phyloP scores from a whole-genome alignment of 2,888 invertebrate species.

The Meghimatium bilineatum region DNA sequence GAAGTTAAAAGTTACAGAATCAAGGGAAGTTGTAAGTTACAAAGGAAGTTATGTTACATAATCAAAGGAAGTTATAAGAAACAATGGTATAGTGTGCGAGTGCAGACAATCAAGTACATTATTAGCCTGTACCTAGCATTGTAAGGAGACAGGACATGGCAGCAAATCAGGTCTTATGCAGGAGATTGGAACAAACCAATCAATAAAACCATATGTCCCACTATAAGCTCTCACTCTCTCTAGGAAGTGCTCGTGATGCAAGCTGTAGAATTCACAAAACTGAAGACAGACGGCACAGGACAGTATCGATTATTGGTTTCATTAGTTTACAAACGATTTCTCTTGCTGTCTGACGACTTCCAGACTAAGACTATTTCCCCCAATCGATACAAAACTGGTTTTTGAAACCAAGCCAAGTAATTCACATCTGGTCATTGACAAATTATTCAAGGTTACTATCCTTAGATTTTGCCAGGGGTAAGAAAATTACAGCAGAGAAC shows the following conservation, averaged over 20 bases:
- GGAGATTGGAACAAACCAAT: background rate
- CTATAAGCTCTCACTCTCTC: background rate
- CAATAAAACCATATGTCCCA: background rate
- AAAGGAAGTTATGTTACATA: too few relatives aligned
- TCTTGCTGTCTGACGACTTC: background rate
- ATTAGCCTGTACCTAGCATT: too few relatives aligned
- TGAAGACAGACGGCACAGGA: background rate
- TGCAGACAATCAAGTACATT: too few relatives aligned
- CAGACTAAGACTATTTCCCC: background rate
- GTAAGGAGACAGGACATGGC: background rate
- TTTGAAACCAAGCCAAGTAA: background rate
- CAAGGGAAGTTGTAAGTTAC: too few relatives aligned
- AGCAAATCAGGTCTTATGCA: background rate
- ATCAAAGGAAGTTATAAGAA: too few relatives aligned
- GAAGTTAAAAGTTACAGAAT: too few relatives aligned
- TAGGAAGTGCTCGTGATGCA: background rate
- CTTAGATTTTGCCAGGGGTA: background rate
- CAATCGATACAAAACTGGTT: background rate
- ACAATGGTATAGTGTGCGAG: too few relatives aligned
- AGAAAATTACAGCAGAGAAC: too few relatives aligned
- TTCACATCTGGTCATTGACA: background rate
- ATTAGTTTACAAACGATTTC: slow-evolving; percentile 4
- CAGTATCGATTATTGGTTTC: slow-evolving; percentile 1
- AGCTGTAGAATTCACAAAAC: background rate
- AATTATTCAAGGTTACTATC: background rate